These are phyloP conservation scores for Artibeus jamaicensis DNA, from an alignment of 2,797 vertebrate genomes.

Conservation along the genomic window DNA sequence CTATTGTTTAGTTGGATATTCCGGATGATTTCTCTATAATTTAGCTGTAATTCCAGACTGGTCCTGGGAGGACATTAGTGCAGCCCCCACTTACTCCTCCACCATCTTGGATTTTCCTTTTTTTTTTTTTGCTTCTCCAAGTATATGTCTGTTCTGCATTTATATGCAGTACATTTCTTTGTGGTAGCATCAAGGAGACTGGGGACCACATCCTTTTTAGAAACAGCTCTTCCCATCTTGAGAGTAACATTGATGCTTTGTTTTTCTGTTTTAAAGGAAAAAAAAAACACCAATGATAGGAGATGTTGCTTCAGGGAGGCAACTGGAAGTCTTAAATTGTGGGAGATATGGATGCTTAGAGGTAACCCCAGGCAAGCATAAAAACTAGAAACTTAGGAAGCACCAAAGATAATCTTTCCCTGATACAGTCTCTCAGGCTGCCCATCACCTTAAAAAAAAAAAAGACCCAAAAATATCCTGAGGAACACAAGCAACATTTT, in stretches of 20 bases:
- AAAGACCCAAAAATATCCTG: background rate
- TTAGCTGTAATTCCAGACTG: too few species aligned
- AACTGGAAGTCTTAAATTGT: slow-evolving; percentile 11
- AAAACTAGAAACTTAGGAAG: background rate
- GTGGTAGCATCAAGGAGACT: slow-evolving; percentile 4
- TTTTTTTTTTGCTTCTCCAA: slow-evolving; percentile 63
- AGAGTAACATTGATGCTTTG: background rate
- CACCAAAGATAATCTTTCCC: background rate
- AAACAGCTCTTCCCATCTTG: background rate
- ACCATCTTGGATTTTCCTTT: background rate
- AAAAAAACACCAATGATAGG: slow-evolving; percentile 11
- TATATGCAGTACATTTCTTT: background rate
- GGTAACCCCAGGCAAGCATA: background rate
- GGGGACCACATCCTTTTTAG: background rate
- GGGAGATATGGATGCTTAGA: background rate
- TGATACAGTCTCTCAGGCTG: background rate
- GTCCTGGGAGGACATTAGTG: too few species aligned
- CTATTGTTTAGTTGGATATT: too few species aligned
- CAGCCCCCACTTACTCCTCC: too few species aligned
- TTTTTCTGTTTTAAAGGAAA: slow-evolving; percentile 5
- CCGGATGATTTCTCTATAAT: too few species aligned
- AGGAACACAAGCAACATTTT: background rate
- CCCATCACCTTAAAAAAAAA: background rate
- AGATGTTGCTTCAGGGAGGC: background rate
- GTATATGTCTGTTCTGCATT: slow-evolving; percentile 68